These are phyloP conservation scores for Eptesicus fuscus DNA, from an alignment of 2,113 vertebrate species.

Conservation along the genomic window DNA sequence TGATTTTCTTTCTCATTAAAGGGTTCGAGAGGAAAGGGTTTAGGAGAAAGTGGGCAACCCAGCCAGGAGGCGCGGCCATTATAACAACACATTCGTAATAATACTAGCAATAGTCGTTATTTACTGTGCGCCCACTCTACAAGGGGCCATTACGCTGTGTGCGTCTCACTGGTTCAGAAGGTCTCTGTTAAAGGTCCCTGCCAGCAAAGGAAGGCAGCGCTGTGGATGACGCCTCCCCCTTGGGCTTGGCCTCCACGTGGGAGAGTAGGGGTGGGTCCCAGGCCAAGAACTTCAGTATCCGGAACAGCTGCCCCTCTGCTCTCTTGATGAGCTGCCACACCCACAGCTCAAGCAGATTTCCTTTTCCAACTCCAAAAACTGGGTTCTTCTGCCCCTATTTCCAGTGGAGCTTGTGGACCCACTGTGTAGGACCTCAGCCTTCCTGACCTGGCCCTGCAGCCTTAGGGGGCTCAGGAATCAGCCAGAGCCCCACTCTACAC, in stretches of 20 bases:
- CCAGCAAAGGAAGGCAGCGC: not conserved
- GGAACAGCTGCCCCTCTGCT: not conserved
- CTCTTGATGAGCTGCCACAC: not conserved
- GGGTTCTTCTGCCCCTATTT: not conserved
- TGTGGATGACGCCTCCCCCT: not conserved
- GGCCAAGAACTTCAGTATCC: not conserved
- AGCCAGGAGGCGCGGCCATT: not conserved
- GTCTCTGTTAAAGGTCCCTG: not conserved
- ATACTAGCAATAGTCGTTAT: not conserved
- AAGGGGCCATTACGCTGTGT: accelerated
- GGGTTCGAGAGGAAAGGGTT: not conserved
- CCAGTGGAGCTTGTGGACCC: not conserved
- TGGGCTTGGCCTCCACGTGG: too few species aligned
- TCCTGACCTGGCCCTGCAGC: not conserved
- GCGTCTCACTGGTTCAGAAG: not conserved
- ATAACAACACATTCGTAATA: not conserved
- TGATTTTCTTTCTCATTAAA: too few species aligned
- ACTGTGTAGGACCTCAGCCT: not conserved
- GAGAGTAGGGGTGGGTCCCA: not conserved
- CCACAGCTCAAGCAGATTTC: not conserved
- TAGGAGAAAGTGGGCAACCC: not conserved
- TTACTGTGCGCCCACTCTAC: not conserved
- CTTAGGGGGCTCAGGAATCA: not conserved
- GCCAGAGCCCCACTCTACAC: not conserved
- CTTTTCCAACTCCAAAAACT: not conserved